Evolutionary conservation across 1,140 invertebrate genomes (phyloP).

Genomic region (Cydia splendana): DNA sequence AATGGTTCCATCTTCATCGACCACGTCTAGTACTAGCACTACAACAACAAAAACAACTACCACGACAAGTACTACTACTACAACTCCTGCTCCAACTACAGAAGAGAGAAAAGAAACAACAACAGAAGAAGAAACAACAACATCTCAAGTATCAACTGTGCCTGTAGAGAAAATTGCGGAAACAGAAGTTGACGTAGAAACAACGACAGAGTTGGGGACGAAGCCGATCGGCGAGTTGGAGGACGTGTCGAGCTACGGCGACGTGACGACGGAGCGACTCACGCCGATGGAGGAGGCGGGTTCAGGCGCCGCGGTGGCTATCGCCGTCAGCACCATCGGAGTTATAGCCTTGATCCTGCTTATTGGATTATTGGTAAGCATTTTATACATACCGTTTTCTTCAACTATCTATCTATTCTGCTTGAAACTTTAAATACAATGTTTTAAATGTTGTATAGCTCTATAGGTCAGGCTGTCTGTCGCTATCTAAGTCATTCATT

Average conservation of each 20-base stretch:
- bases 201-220: conserved; percentile 37
- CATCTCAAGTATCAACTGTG: conserved; percentile 45
- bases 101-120: conserved; percentile 35
- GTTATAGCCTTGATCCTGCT: conserved; percentile 70
- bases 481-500: not conserved
- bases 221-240: conserved; percentile 55
- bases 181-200: conserved; percentile 36
- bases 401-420: too few species aligned
- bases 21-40: conserved; percentile 32
- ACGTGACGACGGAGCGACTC: conserved; percentile 66
- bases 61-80: conserved; percentile 36
- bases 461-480: not conserved
- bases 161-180: conserved; percentile 32
- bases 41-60: conserved; percentile 39
- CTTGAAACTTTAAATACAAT: too few species aligned
- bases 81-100: conserved; percentile 34
- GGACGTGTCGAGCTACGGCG: conserved; percentile 57
- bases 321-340: conserved; percentile 72
- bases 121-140: conserved; percentile 34
- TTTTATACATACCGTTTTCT: not conserved
- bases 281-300: conserved; percentile 57
- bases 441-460: not conserved
- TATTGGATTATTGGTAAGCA: conserved; percentile 70
- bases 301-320: conserved; percentile 66
- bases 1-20: conserved; percentile 34